A percentile compares a stretch with the other conserved stretches of the same genome.
These are phyloP conservation scores for Cryptoblepharus egeriae DNA, from an alignment of 2,797 vertebrate species.

Conservation along the genomic window DNA sequence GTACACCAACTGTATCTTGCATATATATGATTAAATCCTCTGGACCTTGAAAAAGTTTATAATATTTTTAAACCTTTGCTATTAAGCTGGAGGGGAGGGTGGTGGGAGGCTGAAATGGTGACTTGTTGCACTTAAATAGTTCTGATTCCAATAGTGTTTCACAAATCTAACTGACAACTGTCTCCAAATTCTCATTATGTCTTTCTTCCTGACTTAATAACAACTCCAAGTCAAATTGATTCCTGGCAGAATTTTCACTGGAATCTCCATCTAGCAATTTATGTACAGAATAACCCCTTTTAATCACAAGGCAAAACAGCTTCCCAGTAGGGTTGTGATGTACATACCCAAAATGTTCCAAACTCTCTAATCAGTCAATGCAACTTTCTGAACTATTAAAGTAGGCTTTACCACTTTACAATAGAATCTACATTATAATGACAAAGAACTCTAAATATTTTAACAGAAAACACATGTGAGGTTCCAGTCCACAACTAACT, in stretches of 20 bases:
- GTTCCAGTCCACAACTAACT: conserved; percentile 56
- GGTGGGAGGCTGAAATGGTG: background rate
- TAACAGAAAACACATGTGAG: conserved; percentile 55
- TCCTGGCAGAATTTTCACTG: conserved; percentile 13
- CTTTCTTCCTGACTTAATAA: conserved; percentile 13
- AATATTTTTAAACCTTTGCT: background rate
- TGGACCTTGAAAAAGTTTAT: background rate
- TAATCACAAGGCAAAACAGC: conserved; percentile 38
- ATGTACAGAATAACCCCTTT: conserved; percentile 35
- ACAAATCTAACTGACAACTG: conserved; percentile 4
- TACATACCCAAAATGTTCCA: conserved; percentile 22
- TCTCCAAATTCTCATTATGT: background rate
- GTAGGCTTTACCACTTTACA: conserved; percentile 47
- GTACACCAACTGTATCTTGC: background rate
- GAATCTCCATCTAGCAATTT: conserved; percentile 14
- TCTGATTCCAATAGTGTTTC: background rate
- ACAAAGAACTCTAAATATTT: conserved; percentile 58
- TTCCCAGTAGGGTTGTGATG: background rate
- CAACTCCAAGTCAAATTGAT: background rate
- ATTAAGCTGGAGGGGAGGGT: background rate
- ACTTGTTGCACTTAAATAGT: conserved; percentile 7
- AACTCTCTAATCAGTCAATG: conserved; percentile 51
- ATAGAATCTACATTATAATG: conserved; percentile 59
- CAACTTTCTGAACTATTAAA: conserved; percentile 45
- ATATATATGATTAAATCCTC: background rate